Base-by-base conservation (phyloP, 1,140 invertebrate species). In the Vanessa atalanta region DNA sequence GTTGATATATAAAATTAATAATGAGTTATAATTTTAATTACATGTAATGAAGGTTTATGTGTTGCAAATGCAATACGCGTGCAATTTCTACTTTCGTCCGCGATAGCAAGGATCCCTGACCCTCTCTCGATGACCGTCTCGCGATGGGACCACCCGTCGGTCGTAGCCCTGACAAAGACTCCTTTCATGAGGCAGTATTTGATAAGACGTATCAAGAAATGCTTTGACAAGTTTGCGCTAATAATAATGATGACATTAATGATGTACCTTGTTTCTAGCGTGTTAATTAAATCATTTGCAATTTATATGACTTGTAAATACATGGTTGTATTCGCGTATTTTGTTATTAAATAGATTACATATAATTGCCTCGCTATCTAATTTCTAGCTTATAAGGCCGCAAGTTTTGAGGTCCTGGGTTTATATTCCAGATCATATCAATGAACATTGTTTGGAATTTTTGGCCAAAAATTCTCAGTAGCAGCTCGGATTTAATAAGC, bases 131-230 rank as follows among this genome's bases (percentile, higher is more conserved):
- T n/a, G n/a, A n/a, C n/a, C 47, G 48, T 37, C 51, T 15, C 31
- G 48, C 48, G 13, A 50, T 55, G 20, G 16, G 64, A 65, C 76
- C 72, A 78, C 76, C 68, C 55, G 50, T 51, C 63, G 53, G 50
- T 51, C 63, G 53, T 65, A 65, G 43, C 77, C 77, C 61, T 79
- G 77, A 78, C 73, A 75, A 75, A 78, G 74, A 69, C 65, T 55
- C 61, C 70, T 66, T 60, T 66, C 63, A 66, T 66, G 26, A 47
- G 9, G 11, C 61, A 64, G 15, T 15, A 43, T n/a, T 43, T 60
- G 70, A 72, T 72, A 66, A 72, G 20, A 57, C 31, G 20, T 70
- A 48, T 73, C 63, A 14, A 47, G 55, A 67, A 64, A 73, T 70
- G 64, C 71, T 61, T 23, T 60, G 20, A 61, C 16, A 20, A 26